These are phyloP conservation scores for Microdon myrmicae DNA, from an alignment of 2,888 invertebrate species.

Conservation along the genomic window DNA sequence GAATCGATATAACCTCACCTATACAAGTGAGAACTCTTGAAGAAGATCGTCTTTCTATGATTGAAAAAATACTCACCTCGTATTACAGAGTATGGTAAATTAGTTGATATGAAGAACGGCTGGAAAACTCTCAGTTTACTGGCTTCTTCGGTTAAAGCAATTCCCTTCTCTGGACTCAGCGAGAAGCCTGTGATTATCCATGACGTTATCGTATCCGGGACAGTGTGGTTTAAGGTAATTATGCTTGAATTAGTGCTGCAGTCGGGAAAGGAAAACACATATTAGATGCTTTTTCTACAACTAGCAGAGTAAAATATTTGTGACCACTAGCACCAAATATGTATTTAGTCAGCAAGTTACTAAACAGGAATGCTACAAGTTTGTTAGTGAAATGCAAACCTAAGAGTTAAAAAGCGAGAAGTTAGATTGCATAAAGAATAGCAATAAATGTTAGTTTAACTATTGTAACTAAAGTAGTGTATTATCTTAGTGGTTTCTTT, in stretches of 20 bases:
- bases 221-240: slow-evolving; percentile 67
- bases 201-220: slow-evolving; percentile 85
- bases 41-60: not conserved
- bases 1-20: slow-evolving; percentile 90
- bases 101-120: slow-evolving; percentile 85
- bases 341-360: slow-evolving; percentile 25
- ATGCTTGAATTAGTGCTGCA: slow-evolving; percentile 57
- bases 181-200: slow-evolving; percentile 89
- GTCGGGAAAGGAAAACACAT: not conserved
- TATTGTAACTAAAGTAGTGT: no score
- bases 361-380: not conserved
- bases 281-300: not conserved
- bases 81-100: slow-evolving; percentile 89
- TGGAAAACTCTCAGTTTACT: slow-evolving; percentile 80
- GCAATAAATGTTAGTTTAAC: no score
- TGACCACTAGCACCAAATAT: slow-evolving; percentile 16
- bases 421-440: no score
- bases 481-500: no score
- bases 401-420: no score
- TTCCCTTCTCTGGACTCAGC: slow-evolving; percentile 77
- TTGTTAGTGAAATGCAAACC: not conserved
- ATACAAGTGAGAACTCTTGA: slow-evolving; percentile 53
- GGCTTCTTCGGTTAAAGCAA: slow-evolving; percentile 78
- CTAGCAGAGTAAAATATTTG: not conserved
- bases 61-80: slow-evolving; percentile 75